These are phyloP conservation scores for Parauchenoglanis punctatus DNA, from an alignment of 2,797 vertebrate species.

Conservation along the genomic window DNA sequence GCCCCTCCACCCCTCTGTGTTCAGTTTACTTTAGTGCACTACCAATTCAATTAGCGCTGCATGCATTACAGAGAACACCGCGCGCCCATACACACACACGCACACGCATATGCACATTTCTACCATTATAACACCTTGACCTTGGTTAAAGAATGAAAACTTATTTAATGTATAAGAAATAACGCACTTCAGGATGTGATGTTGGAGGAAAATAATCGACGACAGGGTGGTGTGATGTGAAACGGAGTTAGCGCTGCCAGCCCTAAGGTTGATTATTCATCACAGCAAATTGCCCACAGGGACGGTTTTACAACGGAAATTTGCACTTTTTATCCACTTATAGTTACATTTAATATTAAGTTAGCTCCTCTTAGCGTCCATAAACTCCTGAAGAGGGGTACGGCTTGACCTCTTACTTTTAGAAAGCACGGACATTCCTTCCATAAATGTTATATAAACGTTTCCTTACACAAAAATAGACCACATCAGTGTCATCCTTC, in stretches of 20 bases:
- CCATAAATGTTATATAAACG: background rate
- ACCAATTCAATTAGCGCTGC: slow-evolving; percentile 26
- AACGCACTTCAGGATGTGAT: background rate
- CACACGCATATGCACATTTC: slow-evolving; percentile 43
- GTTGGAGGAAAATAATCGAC: background rate
- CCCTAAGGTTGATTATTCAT: background rate
- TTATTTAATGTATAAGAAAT: background rate
- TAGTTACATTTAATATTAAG: background rate
- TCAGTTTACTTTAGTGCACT: slow-evolving; percentile 25
- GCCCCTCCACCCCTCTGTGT: slow-evolving; percentile 11
- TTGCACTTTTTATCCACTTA: background rate
- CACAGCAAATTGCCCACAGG: background rate
- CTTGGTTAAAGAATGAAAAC: background rate
- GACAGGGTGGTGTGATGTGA: background rate
- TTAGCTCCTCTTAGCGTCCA: background rate
- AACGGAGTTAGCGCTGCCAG: background rate
- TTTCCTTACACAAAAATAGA: background rate
- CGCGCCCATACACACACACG: slow-evolving; percentile 31
- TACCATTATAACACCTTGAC: background rate
- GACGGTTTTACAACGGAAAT: background rate
- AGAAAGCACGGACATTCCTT: background rate
- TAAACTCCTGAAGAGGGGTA: background rate
- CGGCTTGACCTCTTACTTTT: background rate
- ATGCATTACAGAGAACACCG: background rate
- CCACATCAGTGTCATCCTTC: background rate